A percentile compares a stretch with the other conserved stretches of the same genome.
Evolutionary conservation across 1,140 invertebrate species (phyloP).

Genomic region (Pseudomyrmex dendroicus): DNA sequence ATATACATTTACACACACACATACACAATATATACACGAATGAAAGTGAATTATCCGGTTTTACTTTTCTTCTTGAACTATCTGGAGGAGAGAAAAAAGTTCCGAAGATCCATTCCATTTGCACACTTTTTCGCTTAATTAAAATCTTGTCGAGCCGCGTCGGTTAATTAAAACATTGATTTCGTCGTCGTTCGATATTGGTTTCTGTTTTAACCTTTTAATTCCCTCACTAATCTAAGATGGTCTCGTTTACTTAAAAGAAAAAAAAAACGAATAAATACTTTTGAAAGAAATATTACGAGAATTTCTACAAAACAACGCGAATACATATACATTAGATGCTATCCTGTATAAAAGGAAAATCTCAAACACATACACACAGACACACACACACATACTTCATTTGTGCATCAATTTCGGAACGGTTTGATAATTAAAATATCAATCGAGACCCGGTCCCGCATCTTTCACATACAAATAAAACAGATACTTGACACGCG

Average conservation of each 20-base stretch:
- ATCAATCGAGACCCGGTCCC: constrained; percentile 44
- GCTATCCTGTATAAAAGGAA: constrained; percentile 4
- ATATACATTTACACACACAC: neutral
- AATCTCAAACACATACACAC: neutral
- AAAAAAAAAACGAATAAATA: constrained; percentile 16
- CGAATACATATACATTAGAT: constrained; percentile 21
- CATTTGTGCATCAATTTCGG: constrained; percentile 58
- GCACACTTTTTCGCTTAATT: constrained; percentile 40
- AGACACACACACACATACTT: neutral
- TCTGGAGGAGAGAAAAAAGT: neutral
- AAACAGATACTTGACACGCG: constrained; percentile 20
- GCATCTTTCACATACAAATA: constrained; percentile 9
- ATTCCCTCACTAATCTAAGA: constrained; percentile 13
- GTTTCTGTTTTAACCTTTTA: constrained; percentile 23
- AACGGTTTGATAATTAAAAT: constrained; percentile 62
- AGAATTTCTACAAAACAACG: constrained; percentile 29
- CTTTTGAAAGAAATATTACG: neutral
- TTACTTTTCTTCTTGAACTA: neutral
- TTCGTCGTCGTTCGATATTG: constrained; percentile 6
- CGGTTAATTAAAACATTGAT: constrained; percentile 45
- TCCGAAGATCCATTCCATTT: neutral
- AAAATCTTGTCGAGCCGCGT: constrained; percentile 23
- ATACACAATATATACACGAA: no score
- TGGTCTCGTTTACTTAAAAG: neutral
- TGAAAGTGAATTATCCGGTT: neutral